Percentiles rank a stretch among this genome's conserved stretches.
These are phyloP conservation scores for Drosophila pachea DNA, from an alignment of 1,140 invertebrate species.

Conservation along the genomic window DNA sequence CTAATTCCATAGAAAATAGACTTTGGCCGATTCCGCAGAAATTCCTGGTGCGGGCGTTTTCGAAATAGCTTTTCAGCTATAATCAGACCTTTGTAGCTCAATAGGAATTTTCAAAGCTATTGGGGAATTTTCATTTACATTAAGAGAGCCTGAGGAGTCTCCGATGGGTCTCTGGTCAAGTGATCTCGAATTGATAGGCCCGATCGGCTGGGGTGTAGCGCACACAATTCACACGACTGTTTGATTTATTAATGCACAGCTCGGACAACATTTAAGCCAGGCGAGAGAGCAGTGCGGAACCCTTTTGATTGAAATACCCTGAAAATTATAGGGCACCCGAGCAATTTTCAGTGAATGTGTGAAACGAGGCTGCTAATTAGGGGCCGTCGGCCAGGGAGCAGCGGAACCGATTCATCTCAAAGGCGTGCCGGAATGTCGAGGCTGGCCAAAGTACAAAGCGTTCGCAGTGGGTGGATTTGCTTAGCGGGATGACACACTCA, in stretches of 20 bases:
- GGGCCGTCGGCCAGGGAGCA: slow-evolving; percentile 13
- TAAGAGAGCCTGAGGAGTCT: no score
- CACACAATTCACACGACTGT: slow-evolving; percentile 68
- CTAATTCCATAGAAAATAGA: not conserved
- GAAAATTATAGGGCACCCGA: slow-evolving; percentile 63
- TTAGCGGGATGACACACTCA: slow-evolving; percentile 35
- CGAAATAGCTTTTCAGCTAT: no score
- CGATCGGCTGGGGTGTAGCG: slow-evolving; percentile 35
- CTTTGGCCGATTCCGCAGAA: not conserved
- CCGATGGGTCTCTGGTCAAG: no score
- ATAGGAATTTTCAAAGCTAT: no score
- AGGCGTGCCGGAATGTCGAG: slow-evolving; percentile 60
- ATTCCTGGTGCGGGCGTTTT: no score
- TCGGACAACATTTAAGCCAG: slow-evolving; percentile 17
- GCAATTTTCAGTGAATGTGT: slow-evolving; percentile 69
- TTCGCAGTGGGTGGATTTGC: slow-evolving; percentile 42
- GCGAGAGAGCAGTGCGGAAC: slow-evolving; percentile 35
- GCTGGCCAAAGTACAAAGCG: slow-evolving; percentile 50
- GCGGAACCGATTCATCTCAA: slow-evolving; percentile 20
- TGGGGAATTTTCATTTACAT: no score
- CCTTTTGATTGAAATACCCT: slow-evolving; percentile 68
- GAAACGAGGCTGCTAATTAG: slow-evolving; percentile 70
- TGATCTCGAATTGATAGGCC: slow-evolving; percentile 41
- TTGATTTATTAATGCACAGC: slow-evolving; percentile 72
- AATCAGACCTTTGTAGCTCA: no score